Conservation (phyloP, 2,888 invertebrate genomes). For the Andrena flavipes region DNA sequence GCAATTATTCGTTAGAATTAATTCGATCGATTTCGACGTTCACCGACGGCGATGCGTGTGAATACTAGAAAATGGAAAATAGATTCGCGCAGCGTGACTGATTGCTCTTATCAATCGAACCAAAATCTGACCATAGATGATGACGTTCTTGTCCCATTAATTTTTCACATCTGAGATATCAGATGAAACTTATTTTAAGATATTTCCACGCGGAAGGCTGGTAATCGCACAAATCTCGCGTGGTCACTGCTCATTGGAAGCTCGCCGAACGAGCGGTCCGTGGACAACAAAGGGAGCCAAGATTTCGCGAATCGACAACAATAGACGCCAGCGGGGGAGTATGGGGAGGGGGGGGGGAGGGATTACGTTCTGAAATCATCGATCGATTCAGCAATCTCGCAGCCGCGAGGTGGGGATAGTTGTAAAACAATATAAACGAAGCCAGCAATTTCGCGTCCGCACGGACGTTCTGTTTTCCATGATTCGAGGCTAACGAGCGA, state of each 20-base stretch:
- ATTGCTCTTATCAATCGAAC: background rate
- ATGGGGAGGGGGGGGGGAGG: no score
- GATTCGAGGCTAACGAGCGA: conserved; percentile 60
- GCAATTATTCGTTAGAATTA: conserved; percentile 11
- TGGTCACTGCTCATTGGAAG: conserved; percentile 13
- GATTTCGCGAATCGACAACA: conserved; percentile 26
- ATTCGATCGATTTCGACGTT: background rate
- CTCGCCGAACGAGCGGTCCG: conserved; percentile 6
- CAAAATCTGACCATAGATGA: no score
- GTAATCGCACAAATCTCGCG: background rate
- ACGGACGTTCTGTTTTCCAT: conserved; percentile 50
- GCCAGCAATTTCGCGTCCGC: conserved; percentile 43
- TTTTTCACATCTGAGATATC: no score
- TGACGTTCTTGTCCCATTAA: no score
- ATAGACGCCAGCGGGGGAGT: background rate
- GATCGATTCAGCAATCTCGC: background rate
- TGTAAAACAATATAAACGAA: conserved; percentile 62
- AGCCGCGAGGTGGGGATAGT: background rate
- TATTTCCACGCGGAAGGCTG: no score
- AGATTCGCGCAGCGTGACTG: background rate
- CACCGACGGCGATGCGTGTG: background rate
- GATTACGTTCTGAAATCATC: conserved; percentile 9
- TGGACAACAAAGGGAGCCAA: conserved; percentile 7
- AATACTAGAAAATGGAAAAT: background rate
- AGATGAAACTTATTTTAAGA: no score